Evolutionary conservation across 2,888 invertebrate species (phyloP).

Genomic region (Hirtodrosophila histrioides): DNA sequence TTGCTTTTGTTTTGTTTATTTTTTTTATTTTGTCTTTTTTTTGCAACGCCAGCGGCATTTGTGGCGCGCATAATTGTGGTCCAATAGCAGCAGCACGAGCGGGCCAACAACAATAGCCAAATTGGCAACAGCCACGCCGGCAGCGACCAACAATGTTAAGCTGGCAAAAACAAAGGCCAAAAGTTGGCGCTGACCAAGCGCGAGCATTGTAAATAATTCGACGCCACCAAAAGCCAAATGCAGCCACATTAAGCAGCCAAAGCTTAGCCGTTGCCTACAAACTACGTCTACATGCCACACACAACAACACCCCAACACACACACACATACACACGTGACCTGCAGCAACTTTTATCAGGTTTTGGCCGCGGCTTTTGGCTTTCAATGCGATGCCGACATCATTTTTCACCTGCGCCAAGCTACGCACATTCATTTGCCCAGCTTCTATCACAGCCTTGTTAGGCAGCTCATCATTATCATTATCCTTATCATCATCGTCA

Average conservation of each 20-base stretch:
- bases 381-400: conserved; percentile 28
- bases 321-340: neutral
- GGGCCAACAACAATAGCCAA: conserved; percentile 49
- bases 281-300: neutral
- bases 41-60: conserved; percentile 52
- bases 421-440: conserved; percentile 37
- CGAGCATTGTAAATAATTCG: conserved; percentile 68
- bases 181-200: conserved; percentile 32
- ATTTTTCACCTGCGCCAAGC: conserved; percentile 45
- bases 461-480: conserved; percentile 13
- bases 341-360: conserved; percentile 36
- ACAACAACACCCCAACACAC: too few species aligned
- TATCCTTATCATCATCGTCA: neutral
- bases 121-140: conserved; percentile 57
- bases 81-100: conserved; percentile 23
- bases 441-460: conserved; percentile 24
- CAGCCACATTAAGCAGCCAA: conserved; percentile 62
- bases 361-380: conserved; percentile 39
- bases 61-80: conserved; percentile 73
- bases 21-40: conserved; percentile 14
- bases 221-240: conserved; percentile 53
- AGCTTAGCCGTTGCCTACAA: conserved; percentile 9
- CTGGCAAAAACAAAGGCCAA: conserved; percentile 57
- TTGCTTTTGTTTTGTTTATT: conserved; percentile 9
- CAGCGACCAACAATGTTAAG: conserved; percentile 62